These are phyloP conservation scores for Onychostoma macrolepis DNA, from an alignment of 2,113 vertebrate genomes.

Conservation along the genomic window DNA sequence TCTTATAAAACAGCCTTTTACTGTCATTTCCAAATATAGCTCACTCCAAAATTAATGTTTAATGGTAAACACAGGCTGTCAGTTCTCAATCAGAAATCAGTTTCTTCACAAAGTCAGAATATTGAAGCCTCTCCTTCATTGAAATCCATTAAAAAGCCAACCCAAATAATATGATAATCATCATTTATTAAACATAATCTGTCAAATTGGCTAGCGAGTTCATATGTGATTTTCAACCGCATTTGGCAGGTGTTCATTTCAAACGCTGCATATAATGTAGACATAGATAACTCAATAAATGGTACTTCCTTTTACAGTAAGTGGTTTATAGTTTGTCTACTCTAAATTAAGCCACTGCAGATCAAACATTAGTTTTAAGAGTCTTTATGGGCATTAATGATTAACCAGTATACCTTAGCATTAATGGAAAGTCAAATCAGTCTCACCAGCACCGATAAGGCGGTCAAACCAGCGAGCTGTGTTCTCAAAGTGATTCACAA, in stretches of 20 bases:
- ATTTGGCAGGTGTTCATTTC: neutral
- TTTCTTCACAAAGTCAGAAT: neutral
- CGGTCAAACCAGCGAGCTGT: constrained; percentile 87
- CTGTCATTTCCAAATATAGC: no score
- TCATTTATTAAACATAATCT: no score
- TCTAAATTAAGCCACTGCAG: neutral
- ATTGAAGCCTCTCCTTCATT: neutral
- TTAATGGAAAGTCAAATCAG: neutral
- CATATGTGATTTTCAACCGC: neutral
- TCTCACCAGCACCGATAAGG: constrained; percentile 80
- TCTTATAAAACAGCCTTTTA: no score
- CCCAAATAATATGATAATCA: no score
- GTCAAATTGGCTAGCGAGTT: neutral
- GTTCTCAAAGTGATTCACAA: constrained; percentile 86
- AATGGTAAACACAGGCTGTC: no score
- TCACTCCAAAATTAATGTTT: no score
- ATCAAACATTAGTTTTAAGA: constrained; percentile 10
- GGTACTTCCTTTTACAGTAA: neutral
- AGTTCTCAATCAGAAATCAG: neutral
- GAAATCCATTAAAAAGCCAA: neutral
- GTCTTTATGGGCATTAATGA: neutral
- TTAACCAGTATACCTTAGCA: neutral
- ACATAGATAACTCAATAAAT: neutral
- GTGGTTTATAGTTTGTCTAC: neutral
- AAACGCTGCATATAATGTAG: neutral